Conservation (phyloP, 2,888 invertebrate genomes). For the Thymelicus sylvestris region DNA sequence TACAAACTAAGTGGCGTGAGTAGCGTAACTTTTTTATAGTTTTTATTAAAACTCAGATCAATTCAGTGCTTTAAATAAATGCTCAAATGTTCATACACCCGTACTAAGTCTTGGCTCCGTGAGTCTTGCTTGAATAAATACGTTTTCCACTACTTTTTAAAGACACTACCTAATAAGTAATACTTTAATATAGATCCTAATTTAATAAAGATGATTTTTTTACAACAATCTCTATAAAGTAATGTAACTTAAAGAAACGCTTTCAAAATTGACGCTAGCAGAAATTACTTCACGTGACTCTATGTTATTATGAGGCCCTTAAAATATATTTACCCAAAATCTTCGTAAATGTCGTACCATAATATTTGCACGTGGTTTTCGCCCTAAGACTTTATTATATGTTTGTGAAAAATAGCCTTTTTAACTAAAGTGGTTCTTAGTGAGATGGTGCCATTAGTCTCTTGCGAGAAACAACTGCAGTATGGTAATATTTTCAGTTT, state of each 20-base stretch:
- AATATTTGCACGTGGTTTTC: constrained; percentile 11
- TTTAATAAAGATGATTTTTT: too few relatives aligned
- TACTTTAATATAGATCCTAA: too few relatives aligned
- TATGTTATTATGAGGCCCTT: constrained; percentile 44
- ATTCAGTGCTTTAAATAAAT: too few relatives aligned
- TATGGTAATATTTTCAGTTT: neutral
- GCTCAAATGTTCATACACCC: too few relatives aligned
- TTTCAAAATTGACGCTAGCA: constrained; percentile 53
- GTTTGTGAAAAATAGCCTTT: constrained; percentile 37
- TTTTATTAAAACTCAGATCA: too few relatives aligned
- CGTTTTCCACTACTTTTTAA: too few relatives aligned
- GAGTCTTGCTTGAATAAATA: too few relatives aligned
- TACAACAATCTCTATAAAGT: too few relatives aligned
- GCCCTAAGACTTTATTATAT: constrained; percentile 23
- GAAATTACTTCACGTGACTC: constrained; percentile 50
- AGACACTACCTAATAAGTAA: too few relatives aligned
- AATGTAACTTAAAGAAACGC: constrained; percentile 25
- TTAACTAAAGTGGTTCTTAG: constrained; percentile 24
- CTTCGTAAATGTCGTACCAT: constrained; percentile 48
- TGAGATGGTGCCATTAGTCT: constrained; percentile 24
- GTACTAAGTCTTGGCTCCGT: too few relatives aligned
- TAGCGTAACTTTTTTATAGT: too few relatives aligned
- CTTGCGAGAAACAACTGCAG: constrained; percentile 11
- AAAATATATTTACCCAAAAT: constrained; percentile 59
- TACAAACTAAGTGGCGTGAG: too few relatives aligned